Evolutionary conservation across 2,888 invertebrate species (phyloP).

Genomic region (Tenthredo distinguenda): DNA sequence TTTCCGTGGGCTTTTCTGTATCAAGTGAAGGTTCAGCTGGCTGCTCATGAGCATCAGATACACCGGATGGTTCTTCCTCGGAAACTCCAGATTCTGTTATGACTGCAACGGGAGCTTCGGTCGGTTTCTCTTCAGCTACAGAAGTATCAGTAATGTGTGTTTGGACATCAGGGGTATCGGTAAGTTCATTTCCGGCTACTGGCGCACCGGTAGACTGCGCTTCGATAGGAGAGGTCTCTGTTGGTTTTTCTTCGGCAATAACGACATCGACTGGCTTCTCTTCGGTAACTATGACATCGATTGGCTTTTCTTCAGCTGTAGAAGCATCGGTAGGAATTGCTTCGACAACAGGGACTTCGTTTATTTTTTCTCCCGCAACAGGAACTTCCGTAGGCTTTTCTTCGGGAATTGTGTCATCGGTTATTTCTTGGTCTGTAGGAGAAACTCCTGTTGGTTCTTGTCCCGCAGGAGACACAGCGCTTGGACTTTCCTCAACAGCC

Average conservation of each 20-base stretch:
- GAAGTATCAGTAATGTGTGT: conserved; percentile 7
- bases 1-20: conserved; percentile 53
- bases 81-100: conserved; percentile 2
- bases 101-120: conserved; percentile 46
- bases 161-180: neutral
- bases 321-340: conserved; percentile 51
- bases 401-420: conserved; percentile 42
- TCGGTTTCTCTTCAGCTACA: conserved; percentile 12
- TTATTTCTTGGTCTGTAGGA: conserved; percentile 35
- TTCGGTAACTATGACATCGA: conserved; percentile 53
- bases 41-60: conserved; percentile 27
- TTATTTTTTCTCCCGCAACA: conserved; percentile 55
- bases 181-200: conserved; percentile 49
- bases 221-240: conserved; percentile 18
- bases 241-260: conserved; percentile 47
- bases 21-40: conserved; percentile 28
- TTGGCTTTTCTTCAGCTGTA: conserved; percentile 53
- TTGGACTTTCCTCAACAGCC: conserved; percentile 38
- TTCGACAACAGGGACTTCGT: conserved; percentile 38
- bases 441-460: conserved; percentile 30
- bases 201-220: neutral
- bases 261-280: conserved; percentile 53
- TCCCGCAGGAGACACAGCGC: neutral
- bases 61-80: conserved; percentile 39
- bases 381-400: conserved; percentile 56